phyloP scores from a whole-genome alignment of 2,113 vertebrate genomes.

The Tenebrosternarchus preto region DNA sequence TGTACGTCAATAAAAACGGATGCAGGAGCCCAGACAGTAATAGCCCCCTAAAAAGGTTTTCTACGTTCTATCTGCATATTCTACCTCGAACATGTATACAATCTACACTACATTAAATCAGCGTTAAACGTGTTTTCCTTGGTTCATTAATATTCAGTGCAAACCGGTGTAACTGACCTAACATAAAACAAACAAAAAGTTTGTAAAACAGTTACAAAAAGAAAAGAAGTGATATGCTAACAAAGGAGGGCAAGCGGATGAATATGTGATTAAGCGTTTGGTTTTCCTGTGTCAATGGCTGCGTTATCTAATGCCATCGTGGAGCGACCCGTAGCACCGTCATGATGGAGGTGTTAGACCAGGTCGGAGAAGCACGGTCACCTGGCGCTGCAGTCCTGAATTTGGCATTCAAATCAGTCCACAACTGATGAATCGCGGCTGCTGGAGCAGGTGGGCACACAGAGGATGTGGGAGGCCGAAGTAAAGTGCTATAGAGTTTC shows the following conservation, averaged over 20 bases:
- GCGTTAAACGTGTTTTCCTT: no score
- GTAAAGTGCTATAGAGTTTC: background rate
- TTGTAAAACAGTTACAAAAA: background rate
- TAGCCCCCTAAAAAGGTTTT: conserved; percentile 22
- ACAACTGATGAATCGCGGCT: conserved; percentile 46
- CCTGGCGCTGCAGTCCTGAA: conserved; percentile 40
- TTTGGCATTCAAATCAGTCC: conserved; percentile 55
- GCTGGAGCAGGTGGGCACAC: conserved; percentile 7
- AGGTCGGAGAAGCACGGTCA: conserved; percentile 26
- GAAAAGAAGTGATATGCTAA: background rate
- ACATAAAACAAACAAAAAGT: no score
- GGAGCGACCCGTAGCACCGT: conserved; percentile 6
- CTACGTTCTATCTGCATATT: background rate
- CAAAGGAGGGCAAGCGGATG: background rate
- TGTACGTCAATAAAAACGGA: conserved; percentile 36
- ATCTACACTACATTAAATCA: background rate
- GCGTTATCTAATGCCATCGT: conserved; percentile 7
- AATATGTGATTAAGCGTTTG: background rate
- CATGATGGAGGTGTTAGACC: conserved; percentile 26
- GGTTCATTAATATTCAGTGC: no score
- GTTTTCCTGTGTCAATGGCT: no score
- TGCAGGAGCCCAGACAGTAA: conserved; percentile 10
- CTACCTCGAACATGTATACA: background rate
- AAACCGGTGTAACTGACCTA: no score
- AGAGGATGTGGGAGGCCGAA: conserved; percentile 8